Evolutionary conservation across 2,113 vertebrate species (phyloP), one percentile per base, ranked within the genome.

Genomic region (Theristicus caerulescens): DNA sequence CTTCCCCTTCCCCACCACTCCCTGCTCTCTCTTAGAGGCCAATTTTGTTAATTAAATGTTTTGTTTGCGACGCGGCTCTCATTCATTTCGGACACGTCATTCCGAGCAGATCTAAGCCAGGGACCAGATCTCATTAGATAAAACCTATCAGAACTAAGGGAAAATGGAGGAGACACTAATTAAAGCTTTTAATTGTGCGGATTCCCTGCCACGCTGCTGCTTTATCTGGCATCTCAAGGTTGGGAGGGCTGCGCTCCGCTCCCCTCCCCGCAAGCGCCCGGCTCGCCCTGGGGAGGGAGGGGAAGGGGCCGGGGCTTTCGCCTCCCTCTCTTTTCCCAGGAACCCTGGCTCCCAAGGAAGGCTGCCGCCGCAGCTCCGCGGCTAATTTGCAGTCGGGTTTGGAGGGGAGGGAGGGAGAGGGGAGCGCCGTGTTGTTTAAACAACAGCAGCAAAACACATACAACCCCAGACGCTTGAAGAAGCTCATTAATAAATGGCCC

Each of bases 41-140:
- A 99, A 99, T 99, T 99, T 99, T 99, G 99, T 99, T 99, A 99
- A 99, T 99, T 99, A 99, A 99, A 99, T 99, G 99, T 99, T 99
- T 99, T 99, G 99, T 99, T 99, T 99, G 99, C 99, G 96, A 99
- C 99, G 99, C 98, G 98, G 99, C 98, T 99, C 99, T 99, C 99
- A 99, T 99, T 99, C 99, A 99, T 99, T 99, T 99, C 98, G 99
- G 99, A 99, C 99, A 99, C 99, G 99, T 99, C 99, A 99, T 98
- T 99, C 98, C 96, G 98, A 99, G 99, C 98, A 98, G 99, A 99
- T 99, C 98, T 99, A 99, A 99, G 99, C 99, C 99, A 99, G 99
- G 98, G 99, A 99, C 98, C 99, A 99, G 99, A 99, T 99, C 99
- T 99, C 99, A 99, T 99, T 99, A 99, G 99, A 99, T 99, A 99